phyloP scores from a whole-genome alignment of 2,797 vertebrate genomes.

The Euphonia xanthogaster region DNA sequence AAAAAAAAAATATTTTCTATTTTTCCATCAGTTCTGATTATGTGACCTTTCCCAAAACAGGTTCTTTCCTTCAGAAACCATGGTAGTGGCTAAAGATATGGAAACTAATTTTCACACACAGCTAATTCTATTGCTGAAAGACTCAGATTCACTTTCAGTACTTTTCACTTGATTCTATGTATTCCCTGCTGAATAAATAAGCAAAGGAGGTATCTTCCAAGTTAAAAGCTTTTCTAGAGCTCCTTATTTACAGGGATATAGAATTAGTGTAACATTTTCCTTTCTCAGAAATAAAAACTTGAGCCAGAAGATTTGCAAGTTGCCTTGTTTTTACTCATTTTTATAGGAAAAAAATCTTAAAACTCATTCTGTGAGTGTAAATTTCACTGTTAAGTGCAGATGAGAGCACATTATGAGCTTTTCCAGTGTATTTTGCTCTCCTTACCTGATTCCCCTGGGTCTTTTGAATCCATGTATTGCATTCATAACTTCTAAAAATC shows the following conservation, averaged over 20 bases:
- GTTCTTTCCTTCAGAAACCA: neutral
- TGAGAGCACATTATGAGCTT: constrained; percentile 2
- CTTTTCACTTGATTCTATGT: neutral
- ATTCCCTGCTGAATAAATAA: neutral
- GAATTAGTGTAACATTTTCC: neutral
- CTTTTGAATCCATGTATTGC: neutral
- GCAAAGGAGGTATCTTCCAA: neutral
- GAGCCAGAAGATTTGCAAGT: neutral
- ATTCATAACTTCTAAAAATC: constrained; percentile 19
- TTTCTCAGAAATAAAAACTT: neutral
- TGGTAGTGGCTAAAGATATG: neutral
- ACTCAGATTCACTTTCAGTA: neutral
- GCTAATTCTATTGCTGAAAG: neutral
- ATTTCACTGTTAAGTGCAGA: constrained; percentile 1
- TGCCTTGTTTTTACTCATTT: neutral
- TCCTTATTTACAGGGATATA: neutral
- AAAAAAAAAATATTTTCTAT: neutral
- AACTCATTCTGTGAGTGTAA: neutral
- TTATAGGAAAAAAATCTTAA: neutral
- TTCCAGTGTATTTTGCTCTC: constrained; percentile 9
- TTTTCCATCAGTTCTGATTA: neutral
- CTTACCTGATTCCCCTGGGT: constrained; percentile 1
- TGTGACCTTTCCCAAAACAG: neutral
- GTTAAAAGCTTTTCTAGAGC: neutral
- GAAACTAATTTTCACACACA: neutral